Evolutionary conservation across 2,113 vertebrate species (phyloP).

Genomic region (Alligator sinensis): DNA sequence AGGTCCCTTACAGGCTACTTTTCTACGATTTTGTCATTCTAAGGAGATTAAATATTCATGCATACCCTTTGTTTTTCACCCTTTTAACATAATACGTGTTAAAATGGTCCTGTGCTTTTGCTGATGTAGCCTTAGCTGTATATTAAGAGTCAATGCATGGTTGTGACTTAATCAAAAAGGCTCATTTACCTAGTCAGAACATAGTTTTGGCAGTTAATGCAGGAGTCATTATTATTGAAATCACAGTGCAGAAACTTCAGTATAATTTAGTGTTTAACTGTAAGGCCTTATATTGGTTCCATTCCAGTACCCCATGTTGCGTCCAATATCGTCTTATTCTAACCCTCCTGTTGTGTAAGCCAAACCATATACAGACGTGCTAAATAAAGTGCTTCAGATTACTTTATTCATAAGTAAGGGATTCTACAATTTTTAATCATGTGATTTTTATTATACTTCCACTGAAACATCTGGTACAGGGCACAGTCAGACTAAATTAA

Average conservation of each 20-base stretch:
- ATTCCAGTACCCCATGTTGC: not conserved
- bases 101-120: slow-evolving; percentile 25
- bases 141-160: not conserved
- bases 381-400: not conserved
- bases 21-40: no score
- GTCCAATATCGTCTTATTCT: not conserved
- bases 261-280: not conserved
- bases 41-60: no score
- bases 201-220: not conserved
- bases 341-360: not conserved
- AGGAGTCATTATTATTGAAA: not conserved
- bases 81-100: not conserved
- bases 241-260: not conserved
- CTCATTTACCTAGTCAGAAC: not conserved
- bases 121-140: not conserved
- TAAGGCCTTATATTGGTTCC: not conserved
- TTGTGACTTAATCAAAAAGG: slow-evolving; percentile 6
- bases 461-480: not conserved
- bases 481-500: not conserved
- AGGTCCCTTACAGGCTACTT: no score
- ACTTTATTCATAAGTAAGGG: not conserved
- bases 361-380: not conserved
- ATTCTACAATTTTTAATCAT: not conserved
- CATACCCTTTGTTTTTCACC: not conserved
- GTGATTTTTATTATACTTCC: not conserved